phyloP scores from a whole-genome alignment of 2,888 invertebrate genomes.

The Nomada lathburiana region DNA sequence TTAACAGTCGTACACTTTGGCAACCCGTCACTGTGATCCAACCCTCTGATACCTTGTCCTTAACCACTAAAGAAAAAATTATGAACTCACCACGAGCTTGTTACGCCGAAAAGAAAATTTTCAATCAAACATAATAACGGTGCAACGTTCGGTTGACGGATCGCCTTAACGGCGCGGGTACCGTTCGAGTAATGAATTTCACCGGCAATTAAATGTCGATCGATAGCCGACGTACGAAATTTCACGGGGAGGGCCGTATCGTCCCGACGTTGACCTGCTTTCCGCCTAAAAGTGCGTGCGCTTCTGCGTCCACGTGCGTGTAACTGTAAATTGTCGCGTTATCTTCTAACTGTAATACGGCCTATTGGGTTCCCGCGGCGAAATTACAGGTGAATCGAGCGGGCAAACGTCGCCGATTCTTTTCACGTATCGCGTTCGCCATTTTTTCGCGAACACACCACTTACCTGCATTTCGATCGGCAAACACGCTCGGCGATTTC shows the following conservation, averaged over 20 bases:
- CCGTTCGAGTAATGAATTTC: slow-evolving; percentile 54
- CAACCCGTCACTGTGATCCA: too few relatives aligned
- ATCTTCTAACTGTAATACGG: slow-evolving; percentile 77
- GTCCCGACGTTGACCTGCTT: slow-evolving; percentile 69
- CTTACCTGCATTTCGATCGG: neutral
- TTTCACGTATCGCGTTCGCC: neutral
- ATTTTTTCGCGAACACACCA: neutral
- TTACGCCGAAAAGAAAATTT: neutral
- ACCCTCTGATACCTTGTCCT: too few relatives aligned
- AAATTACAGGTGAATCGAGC: slow-evolving; percentile 8
- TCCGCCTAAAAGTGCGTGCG: slow-evolving; percentile 28
- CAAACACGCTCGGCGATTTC: neutral
- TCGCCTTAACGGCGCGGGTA: slow-evolving; percentile 2
- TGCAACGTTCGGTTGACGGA: neutral
- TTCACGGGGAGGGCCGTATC: slow-evolving; percentile 38
- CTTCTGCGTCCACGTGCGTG: slow-evolving; percentile 33
- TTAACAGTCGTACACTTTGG: too few relatives aligned
- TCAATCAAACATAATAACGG: neutral
- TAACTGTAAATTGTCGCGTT: slow-evolving; percentile 72
- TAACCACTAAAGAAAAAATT: too few relatives aligned
- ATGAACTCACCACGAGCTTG: neutral
- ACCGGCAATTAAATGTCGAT: slow-evolving; percentile 35
- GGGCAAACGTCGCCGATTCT: neutral
- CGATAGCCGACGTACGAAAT: slow-evolving; percentile 34
- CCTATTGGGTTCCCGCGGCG: slow-evolving; percentile 65